These are phyloP conservation scores for Trypoxylus dichotomus DNA, from an alignment of 1,140 invertebrate species.

Conservation along the genomic window DNA sequence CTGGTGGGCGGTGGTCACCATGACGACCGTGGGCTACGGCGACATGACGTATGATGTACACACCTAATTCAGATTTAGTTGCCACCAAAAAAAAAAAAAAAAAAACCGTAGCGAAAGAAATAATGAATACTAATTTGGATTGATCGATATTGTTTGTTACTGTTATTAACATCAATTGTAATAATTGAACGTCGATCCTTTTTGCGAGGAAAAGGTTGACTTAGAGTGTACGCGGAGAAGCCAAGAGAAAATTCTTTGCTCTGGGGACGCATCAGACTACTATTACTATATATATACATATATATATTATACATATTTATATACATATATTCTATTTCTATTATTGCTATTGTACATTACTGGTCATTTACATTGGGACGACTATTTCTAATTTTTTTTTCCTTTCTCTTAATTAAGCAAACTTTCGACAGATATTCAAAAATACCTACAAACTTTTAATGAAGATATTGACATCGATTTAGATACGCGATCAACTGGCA, in stretches of 20 bases:
- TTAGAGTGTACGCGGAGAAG: conserved; percentile 20
- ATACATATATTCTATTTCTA: conserved; percentile 23
- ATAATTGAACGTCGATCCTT: background rate
- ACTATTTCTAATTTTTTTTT: too few species aligned
- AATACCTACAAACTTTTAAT: too few species aligned
- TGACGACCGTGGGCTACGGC: conserved; percentile 99
- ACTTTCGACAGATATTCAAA: too few species aligned
- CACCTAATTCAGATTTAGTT: conserved; percentile 69
- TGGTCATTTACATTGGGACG: background rate
- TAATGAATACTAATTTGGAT: background rate
- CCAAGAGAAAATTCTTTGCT: conserved; percentile 52
- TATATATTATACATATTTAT: too few species aligned
- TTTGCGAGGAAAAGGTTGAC: background rate
- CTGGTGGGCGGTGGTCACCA: conserved; percentile 99
- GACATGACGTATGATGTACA: conserved; percentile 96
- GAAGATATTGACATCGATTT: too few species aligned
- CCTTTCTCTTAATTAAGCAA: too few species aligned
- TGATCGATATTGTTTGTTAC: too few species aligned
- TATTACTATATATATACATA: conserved; percentile 28
- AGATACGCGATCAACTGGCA: too few species aligned
- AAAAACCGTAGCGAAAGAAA: conserved; percentile 40
- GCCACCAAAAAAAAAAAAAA: conserved; percentile 37
- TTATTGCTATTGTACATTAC: background rate
- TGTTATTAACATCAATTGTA: background rate
- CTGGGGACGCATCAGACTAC: conserved; percentile 46